Evolutionary conservation across 2,113 vertebrate genomes (phyloP), one percentile per base, ranked within the genome.

Genomic region (Neotragus pygmaeus): DNA sequence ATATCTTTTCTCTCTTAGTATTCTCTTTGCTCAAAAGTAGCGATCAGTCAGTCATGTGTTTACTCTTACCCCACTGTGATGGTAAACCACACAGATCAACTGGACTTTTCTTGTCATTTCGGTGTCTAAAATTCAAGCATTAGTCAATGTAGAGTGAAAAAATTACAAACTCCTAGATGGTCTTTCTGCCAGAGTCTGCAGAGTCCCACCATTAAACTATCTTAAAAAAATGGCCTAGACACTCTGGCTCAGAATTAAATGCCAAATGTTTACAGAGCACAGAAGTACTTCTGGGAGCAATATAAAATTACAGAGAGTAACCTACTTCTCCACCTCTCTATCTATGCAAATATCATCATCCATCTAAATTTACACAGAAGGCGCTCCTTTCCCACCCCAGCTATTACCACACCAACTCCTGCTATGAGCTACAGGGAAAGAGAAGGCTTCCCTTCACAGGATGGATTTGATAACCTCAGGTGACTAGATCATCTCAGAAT

Each of bases 221-320:
- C 90, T 98, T 95, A 90, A 94, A 30, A 97, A 10, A 96, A 36
- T 98, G 94, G 97, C 64, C 75, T 97, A 95, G 88, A 27, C 23
- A 95, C 36, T 14, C 45, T 96, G 62, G 51, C 33, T 98, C 81
- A 95, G 97, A 96, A 98, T 94, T 95, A 96, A 98, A 93, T 49
- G 97, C 94, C 90, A 97, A 97, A 98, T 96, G 77, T 98, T 98
- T 97, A 62, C 84, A 90, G 64, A 97, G 55, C 96, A 80, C 27
- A 92, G 97, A 97, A 96, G 28, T 14, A 86, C 55, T 49, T 93
- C 36, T 94, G 91, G 95, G 83, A 97, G 7, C 2, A 80, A 33
- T 2, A 17, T 1, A 13, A 39, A 85, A 57, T 60, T 47, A 43
- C 25, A 43, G 25, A n/a, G 15, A 81, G 14, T 5, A 47, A 92